Evolutionary conservation across 2,888 invertebrate species (phyloP), one percentile per base, ranked within the genome.

Genomic region (Ypsolopha sequella): DNA sequence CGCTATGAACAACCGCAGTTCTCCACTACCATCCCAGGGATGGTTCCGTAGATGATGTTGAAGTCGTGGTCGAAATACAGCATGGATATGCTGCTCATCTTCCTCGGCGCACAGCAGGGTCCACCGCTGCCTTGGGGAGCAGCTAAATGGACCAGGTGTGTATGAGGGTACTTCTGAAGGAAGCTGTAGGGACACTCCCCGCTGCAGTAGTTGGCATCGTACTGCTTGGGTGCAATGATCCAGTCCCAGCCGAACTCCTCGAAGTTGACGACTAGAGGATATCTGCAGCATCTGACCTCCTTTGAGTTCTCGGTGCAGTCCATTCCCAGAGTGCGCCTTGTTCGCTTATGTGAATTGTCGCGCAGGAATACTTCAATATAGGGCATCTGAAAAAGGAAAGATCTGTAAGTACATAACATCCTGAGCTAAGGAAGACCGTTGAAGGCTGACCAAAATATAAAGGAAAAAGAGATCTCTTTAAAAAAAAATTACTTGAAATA

Each of bases 201-300:
- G 51, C 95, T 92, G 85, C 99, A 99, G 85, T 97, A 97, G 82
- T 96, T 96, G 7, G 98, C 98, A 67, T 95, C 94, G 86, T 98
- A 99, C 55, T 92, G 89, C 66, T 95, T 96, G 0, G 99, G 99
- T 0, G 97, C 97, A 54, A 99, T 96, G 65, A 99, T 95, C 93
- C 97, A 99, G 71, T 98, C 96, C 97, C 98, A 98, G 34, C 97
- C 97, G 70, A 98, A 97, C 68, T 93, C 92, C 61, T 95, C 94
- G 75, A 99, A 99, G 86, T 98, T 96, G 11, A 99, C 96, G 10
- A 92, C 92, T 44, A 98, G 88, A 0, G 97, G 97, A 78, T 97
- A 97, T 6, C 98, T 92, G 71, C 99, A 99, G 81, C 99, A 99
- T 46, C 95, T 89, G 35, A 91, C 90, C 66, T 97, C 95, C 60